Percentiles rank a stretch among this genome's conserved stretches.
Evolutionary conservation across 2,113 vertebrate species (phyloP).

Genomic region (Myotis yumanensis): DNA sequence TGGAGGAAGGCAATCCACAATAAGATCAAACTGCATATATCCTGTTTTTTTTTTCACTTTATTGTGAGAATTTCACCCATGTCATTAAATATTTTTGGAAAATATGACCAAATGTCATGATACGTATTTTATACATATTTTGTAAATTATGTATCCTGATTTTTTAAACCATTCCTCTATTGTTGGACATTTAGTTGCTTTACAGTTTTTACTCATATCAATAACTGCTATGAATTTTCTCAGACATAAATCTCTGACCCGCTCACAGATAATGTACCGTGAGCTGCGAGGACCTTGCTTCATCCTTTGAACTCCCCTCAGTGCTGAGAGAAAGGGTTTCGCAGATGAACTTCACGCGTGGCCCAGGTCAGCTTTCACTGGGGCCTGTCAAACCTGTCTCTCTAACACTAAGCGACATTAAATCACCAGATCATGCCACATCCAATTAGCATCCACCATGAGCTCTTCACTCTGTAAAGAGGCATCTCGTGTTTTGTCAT

Average conservation of each 20-base stretch:
- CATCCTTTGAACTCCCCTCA: not conserved
- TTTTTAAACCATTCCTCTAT: not conserved
- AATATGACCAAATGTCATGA: not conserved
- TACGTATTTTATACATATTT: not conserved
- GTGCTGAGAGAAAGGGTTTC: not conserved
- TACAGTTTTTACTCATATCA: not conserved
- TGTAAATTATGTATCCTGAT: not conserved
- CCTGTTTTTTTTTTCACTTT: not conserved
- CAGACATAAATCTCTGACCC: not conserved
- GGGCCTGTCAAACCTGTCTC: not conserved
- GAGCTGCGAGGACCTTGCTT: not conserved
- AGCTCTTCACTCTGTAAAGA: not conserved
- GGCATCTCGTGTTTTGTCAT: not conserved
- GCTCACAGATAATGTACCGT: not conserved
- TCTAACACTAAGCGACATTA: not conserved
- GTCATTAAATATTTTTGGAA: constrained; percentile 24
- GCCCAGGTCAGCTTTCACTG: not conserved
- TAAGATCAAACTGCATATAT: no score
- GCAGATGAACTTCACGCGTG: not conserved
- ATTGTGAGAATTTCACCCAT: not conserved
- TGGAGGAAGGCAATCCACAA: not conserved
- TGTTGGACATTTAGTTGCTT: not conserved
- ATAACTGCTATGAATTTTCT: not conserved
- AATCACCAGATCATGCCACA: constrained; percentile 17
- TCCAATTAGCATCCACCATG: not conserved